Evolutionary conservation across 2,797 vertebrate species (phyloP).

Genomic region (Eulemur rubriventer): DNA sequence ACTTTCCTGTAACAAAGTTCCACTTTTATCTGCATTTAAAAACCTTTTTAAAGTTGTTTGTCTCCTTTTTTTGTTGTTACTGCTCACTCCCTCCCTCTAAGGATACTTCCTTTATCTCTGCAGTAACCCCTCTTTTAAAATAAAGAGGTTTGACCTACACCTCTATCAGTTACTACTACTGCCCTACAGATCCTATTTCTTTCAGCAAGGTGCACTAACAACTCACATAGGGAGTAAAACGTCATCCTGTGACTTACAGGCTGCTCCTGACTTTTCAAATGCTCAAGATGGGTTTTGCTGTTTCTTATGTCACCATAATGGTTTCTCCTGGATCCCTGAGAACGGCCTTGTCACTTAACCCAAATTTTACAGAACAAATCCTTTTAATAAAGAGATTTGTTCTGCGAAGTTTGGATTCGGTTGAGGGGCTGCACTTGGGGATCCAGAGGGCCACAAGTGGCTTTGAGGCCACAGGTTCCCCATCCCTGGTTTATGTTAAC

Average conservation of each 20-base stretch:
- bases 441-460: not conserved
- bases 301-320: not conserved
- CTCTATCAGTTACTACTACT: not conserved
- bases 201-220: not conserved
- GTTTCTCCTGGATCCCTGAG: not conserved
- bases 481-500: not conserved
- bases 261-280: constrained; percentile 16
- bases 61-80: constrained; percentile 13
- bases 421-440: not conserved
- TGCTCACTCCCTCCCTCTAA: not conserved
- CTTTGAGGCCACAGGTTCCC: not conserved
- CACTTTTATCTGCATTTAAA: constrained; percentile 12
- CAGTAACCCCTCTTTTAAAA: not conserved
- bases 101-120: not conserved
- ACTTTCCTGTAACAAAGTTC: not conserved
- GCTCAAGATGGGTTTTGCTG: not conserved
- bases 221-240: not conserved
- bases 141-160: not conserved
- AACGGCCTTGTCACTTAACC: not conserved
- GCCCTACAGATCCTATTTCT: not conserved
- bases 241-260: not conserved
- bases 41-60: not conserved
- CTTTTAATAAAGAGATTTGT: not conserved
- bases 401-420: not conserved
- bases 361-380: not conserved